phyloP scores from a whole-genome alignment of 2,797 vertebrate species.

The Neomorphus geoffroyi region DNA sequence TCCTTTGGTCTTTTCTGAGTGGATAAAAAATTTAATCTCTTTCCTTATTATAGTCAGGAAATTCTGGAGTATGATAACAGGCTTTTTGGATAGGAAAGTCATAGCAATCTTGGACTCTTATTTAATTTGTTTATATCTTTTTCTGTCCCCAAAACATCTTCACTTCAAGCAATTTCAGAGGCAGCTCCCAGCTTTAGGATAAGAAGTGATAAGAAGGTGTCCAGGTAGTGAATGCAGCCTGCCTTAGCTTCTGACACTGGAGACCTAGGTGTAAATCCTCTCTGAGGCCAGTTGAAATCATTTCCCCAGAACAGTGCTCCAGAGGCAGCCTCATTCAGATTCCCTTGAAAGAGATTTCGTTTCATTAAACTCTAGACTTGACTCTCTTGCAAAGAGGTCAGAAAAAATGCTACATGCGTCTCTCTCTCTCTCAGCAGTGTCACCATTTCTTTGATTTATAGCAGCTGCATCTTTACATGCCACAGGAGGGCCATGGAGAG shows the following conservation, averaged over 20 bases:
- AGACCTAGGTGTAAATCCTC: conserved; percentile 66
- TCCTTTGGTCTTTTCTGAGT: not conserved
- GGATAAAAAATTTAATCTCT: not conserved
- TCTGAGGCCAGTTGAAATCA: conserved; percentile 59
- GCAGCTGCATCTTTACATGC: conserved; percentile 56
- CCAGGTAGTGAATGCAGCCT: conserved; percentile 33
- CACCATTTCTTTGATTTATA: conserved; percentile 74
- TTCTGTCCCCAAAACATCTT: conserved; percentile 21
- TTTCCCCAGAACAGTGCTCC: conserved; percentile 61
- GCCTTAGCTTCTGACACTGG: conserved; percentile 55
- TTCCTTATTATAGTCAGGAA: not conserved
- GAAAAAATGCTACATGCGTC: conserved; percentile 58
- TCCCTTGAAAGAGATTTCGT: conserved; percentile 69
- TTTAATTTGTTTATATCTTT: conserved; percentile 54
- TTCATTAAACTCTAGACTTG: conserved; percentile 76
- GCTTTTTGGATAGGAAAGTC: conserved; percentile 14
- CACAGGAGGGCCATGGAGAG: conserved; percentile 41
- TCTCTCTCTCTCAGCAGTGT: conserved; percentile 44
- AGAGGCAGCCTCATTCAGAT: conserved; percentile 58
- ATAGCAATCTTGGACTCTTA: not conserved
- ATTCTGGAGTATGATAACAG: not conserved
- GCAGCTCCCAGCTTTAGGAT: conserved; percentile 44
- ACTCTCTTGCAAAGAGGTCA: conserved; percentile 66
- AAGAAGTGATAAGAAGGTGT: conserved; percentile 49
- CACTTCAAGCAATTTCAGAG: conserved; percentile 54